These are phyloP conservation scores for Chydorus sphaericus DNA, from an alignment of 2,888 invertebrate species.

Conservation along the genomic window DNA sequence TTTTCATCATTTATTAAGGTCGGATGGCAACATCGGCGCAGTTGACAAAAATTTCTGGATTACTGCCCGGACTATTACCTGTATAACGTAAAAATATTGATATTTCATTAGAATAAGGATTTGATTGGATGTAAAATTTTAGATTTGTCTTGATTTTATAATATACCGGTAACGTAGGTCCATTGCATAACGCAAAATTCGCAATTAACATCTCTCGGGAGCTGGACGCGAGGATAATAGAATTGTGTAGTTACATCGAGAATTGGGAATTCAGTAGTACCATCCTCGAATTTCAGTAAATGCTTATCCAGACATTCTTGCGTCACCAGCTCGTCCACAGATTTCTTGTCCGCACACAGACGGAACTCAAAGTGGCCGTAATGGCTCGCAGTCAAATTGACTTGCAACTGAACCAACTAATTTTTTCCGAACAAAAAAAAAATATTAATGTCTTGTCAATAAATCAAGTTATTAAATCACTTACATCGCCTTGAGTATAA, in stretches of 20 bases:
- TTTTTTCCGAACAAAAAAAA: too few relatives aligned
- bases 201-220: conserved; percentile 35
- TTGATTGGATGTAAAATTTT: too few relatives aligned
- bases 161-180: conserved; percentile 35
- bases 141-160: too few relatives aligned
- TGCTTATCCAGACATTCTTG: conserved; percentile 37
- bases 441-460: conserved; percentile 18
- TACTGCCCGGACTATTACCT: too few relatives aligned
- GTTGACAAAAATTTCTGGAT: too few relatives aligned
- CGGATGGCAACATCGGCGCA: background rate
- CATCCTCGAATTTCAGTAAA: background rate
- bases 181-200: conserved; percentile 40
- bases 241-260: conserved; percentile 15
- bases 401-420: conserved; percentile 16
- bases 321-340: conserved; percentile 29
- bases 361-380: conserved; percentile 21
- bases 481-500: conserved; percentile 18
- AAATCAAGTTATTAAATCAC: conserved; percentile 12
- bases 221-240: conserved; percentile 23
- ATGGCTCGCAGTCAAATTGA: conserved; percentile 32
- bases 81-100: too few relatives aligned
- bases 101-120: too few relatives aligned
- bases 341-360: conserved; percentile 18
- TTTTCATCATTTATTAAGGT: too few relatives aligned
- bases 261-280: background rate